A percentile compares a stretch with the other conserved stretches of the same genome.
These are phyloP conservation scores for Nesogale talazaci DNA, from an alignment of 2,113 vertebrate genomes.

Conservation along the genomic window DNA sequence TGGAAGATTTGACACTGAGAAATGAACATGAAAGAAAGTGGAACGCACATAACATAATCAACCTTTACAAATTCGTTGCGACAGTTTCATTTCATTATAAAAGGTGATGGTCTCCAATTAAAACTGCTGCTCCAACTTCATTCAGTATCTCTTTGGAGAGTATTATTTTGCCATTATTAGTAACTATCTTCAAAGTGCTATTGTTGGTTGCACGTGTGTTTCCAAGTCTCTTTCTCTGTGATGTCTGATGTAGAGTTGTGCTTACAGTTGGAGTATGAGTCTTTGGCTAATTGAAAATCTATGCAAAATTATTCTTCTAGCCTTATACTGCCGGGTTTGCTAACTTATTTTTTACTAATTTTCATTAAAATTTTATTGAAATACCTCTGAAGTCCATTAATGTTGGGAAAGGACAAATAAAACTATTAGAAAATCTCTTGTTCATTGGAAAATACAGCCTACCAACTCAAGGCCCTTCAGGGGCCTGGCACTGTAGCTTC, in stretches of 20 bases:
- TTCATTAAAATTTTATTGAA: slow-evolving; percentile 15
- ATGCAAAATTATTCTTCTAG: slow-evolving; percentile 41
- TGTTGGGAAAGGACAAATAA: neutral
- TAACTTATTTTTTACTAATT: slow-evolving; percentile 39
- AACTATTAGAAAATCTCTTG: neutral
- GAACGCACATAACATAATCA: slow-evolving; percentile 38
- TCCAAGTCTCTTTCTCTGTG: slow-evolving; percentile 30
- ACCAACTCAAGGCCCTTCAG: neutral
- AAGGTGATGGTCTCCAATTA: slow-evolving; percentile 54
- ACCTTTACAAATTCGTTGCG: slow-evolving; percentile 48
- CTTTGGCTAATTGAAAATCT: slow-evolving; percentile 57
- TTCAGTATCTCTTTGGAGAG: slow-evolving; percentile 1
- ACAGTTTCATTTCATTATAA: slow-evolving; percentile 65
- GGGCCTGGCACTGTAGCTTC: neutral
- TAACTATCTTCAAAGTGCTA: neutral
- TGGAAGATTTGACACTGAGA: slow-evolving; percentile 69
- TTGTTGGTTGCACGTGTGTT: neutral
- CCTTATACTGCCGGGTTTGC: neutral
- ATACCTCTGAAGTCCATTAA: neutral
- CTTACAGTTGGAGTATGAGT: neutral
- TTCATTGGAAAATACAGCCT: neutral
- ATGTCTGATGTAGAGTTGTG: neutral
- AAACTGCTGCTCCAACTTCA: slow-evolving; percentile 31
- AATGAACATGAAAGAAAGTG: slow-evolving; percentile 72
- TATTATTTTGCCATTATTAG: slow-evolving; percentile 32